Evolutionary conservation across 2,888 invertebrate species (phyloP).

Genomic region (Isoperla grammatica): DNA sequence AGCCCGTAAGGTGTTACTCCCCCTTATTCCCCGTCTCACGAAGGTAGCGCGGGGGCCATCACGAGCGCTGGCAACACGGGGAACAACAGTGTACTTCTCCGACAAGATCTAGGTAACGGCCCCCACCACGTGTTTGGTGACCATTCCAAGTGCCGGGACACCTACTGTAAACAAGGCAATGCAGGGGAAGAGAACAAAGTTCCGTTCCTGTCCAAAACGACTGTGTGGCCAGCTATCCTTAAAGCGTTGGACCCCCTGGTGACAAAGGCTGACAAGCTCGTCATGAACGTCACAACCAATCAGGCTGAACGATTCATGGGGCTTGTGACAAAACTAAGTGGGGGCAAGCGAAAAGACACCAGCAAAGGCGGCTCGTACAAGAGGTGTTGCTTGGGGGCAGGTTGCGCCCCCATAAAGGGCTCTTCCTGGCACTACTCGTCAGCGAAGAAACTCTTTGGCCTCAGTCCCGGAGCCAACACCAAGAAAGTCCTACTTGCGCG

Average conservation of each 20-base stretch:
- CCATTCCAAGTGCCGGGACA: not conserved
- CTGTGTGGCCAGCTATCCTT: too few relatives aligned
- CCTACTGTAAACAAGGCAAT: conserved; percentile 12
- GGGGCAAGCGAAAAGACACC: not conserved
- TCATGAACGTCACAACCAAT: not conserved
- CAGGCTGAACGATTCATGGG: conserved; percentile 1
- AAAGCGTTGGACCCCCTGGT: too few relatives aligned
- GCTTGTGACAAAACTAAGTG: not conserved
- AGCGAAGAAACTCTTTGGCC: not conserved
- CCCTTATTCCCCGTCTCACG: not conserved
- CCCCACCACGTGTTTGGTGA: conserved; percentile 21
- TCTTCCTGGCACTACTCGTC: not conserved
- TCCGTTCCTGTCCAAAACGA: not conserved
- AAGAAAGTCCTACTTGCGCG: not conserved
- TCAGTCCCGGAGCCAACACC: not conserved
- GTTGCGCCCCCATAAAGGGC: not conserved
- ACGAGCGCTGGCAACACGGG: not conserved
- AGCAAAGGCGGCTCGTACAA: not conserved
- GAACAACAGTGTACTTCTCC: not conserved
- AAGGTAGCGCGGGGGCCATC: conserved; percentile 13
- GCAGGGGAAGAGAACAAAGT: not conserved
- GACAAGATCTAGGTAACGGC: conserved; percentile 11
- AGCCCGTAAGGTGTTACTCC: not conserved
- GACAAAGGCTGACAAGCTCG: not conserved
- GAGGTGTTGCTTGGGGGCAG: not conserved